These are phyloP conservation scores for Helostoma temminkii DNA, from an alignment of 2,797 vertebrate species.

Conservation along the genomic window DNA sequence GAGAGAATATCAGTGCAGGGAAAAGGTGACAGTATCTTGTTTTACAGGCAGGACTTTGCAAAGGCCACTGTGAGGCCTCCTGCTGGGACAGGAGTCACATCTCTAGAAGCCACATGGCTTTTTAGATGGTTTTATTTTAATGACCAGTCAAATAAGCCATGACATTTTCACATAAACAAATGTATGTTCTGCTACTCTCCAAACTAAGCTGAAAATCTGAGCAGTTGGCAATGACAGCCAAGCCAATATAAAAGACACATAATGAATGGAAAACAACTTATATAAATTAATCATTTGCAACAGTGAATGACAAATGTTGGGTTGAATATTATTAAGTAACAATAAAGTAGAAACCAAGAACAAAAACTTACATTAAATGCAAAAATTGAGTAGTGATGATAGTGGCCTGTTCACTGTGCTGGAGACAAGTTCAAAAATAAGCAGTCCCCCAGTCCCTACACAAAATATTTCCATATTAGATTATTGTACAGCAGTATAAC, in stretches of 20 bases:
- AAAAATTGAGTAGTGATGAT: too few relatives aligned
- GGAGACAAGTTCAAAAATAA: too few relatives aligned
- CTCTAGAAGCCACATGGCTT: background rate
- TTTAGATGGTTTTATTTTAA: conserved; percentile 10
- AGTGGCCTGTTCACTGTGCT: too few relatives aligned
- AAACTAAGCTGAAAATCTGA: conserved; percentile 1
- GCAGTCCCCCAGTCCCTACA: too few relatives aligned
- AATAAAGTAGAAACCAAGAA: too few relatives aligned
- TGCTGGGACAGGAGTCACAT: conserved; percentile 25
- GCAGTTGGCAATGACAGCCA: background rate
- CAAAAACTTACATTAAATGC: too few relatives aligned
- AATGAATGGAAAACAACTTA: conserved; percentile 10
- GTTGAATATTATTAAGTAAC: too few relatives aligned
- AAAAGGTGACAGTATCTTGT: conserved; percentile 31
- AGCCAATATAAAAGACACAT: background rate
- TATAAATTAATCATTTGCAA: background rate
- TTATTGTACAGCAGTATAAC: background rate
- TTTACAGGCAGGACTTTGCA: conserved; percentile 26
- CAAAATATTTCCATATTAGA: too few relatives aligned
- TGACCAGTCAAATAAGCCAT: conserved; percentile 24
- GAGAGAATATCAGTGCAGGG: conserved; percentile 32
- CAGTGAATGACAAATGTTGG: too few relatives aligned
- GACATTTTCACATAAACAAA: conserved; percentile 1
- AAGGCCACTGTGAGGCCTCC: conserved; percentile 6
- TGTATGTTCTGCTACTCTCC: background rate